Conservation (phyloP, 2,113 vertebrate genomes). For the Gadus macrocephalus region DNA sequence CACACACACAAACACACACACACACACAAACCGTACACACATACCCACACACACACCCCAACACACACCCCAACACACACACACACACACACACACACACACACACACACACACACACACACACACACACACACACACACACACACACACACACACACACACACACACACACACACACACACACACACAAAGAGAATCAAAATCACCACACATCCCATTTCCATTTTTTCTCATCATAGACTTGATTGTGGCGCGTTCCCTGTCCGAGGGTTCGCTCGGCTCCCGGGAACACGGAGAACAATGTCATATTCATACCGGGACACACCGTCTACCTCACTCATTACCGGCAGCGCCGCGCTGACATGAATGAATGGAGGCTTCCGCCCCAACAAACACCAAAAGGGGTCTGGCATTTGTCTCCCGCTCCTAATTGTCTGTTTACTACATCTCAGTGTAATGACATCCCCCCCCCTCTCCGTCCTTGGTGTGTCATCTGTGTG, state of each 20-base stretch:
- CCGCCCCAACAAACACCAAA: conserved; percentile 62
- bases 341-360: conserved; percentile 59
- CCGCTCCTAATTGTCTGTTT: conserved; percentile 71
- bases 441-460: conserved; percentile 58
- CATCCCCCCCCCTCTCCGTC: conserved; percentile 21
- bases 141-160: too few species aligned
- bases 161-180: too few species aligned
- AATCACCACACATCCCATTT: conserved; percentile 49
- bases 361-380: conserved; percentile 73
- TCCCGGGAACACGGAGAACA: conserved; percentile 67
- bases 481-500: conserved; percentile 48
- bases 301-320: conserved; percentile 73
- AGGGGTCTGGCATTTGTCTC: conserved; percentile 60
- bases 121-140: too few species aligned
- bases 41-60: too few species aligned
- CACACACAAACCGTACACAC: too few species aligned
- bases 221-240: conserved; percentile 45
- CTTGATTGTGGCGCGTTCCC: conserved; percentile 60
- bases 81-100: too few species aligned
- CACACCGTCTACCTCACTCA: conserved; percentile 68
- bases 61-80: too few species aligned
- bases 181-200: too few species aligned
- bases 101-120: too few species aligned
- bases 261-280: conserved; percentile 55
- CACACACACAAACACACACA: too few species aligned